These are phyloP conservation scores for Liopterus haemorrhoidalis DNA, from an alignment of 2,888 invertebrate genomes.

Conservation along the genomic window DNA sequence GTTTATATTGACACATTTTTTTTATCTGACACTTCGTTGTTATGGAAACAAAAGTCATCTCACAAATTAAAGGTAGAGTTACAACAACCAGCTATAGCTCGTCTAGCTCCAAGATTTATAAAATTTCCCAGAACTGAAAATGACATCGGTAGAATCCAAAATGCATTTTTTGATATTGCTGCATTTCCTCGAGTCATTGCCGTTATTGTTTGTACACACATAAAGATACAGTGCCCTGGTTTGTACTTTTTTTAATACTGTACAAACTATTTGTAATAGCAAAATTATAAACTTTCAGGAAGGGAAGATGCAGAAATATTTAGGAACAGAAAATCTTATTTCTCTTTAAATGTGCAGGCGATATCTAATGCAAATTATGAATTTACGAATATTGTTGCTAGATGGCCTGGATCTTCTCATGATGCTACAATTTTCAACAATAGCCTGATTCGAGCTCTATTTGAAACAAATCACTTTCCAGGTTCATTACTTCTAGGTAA, in stretches of 20 bases:
- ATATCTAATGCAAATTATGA: slow-evolving; percentile 29
- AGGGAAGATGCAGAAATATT: slow-evolving; percentile 30
- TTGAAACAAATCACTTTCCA: slow-evolving; percentile 17
- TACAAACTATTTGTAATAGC: no score
- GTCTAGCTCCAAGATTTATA: not conserved
- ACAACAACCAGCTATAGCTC: not conserved
- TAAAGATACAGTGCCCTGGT: slow-evolving; percentile 10
- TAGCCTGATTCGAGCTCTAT: slow-evolving; percentile 15
- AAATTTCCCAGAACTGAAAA: slow-evolving; percentile 1
- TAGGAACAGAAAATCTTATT: slow-evolving; percentile 21
- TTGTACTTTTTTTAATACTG: not conserved
- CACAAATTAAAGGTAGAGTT: no score
- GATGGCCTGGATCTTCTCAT: slow-evolving; percentile 31
- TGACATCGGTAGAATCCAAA: slow-evolving; percentile 2
- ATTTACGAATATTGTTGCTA: slow-evolving; percentile 30
- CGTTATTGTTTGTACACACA: slow-evolving; percentile 8
- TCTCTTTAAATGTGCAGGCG: slow-evolving; percentile 32
- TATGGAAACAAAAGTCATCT: no score
- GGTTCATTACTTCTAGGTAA: slow-evolving; percentile 17
- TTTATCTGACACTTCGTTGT: no score
- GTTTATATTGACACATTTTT: no score
- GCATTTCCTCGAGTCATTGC: slow-evolving; percentile 4
- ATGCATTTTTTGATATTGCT: slow-evolving; percentile 7
- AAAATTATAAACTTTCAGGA: no score
- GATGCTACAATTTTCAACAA: slow-evolving; percentile 33